Base-by-base conservation (phyloP, 2,888 invertebrate genomes). In the Charanyca ferruginea region DNA sequence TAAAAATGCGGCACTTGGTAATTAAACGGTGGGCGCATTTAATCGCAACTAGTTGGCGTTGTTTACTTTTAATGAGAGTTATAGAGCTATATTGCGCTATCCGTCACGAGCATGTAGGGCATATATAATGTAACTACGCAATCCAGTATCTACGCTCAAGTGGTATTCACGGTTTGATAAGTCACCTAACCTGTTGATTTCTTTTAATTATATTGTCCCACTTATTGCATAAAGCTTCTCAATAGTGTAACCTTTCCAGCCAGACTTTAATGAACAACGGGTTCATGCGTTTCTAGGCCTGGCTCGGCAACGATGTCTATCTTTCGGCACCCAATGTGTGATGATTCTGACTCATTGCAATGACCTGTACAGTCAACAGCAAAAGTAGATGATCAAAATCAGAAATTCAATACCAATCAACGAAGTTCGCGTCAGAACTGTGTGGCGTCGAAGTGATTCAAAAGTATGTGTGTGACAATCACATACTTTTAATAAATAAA, bases 11-110 rank as follows among this genome's bases (percentile, higher is more conserved):
- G 45, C 28, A 18, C 53, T 51, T 44, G 41, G 47, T 58, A 69
- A 74, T 74, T 69, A 59, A 74, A 59, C 38, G 16, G 35, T 35
- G 54, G 61, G 41, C 58, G 60, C 58, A 70, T 57, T 70, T 62
- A 66, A 71, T 71, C 23, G 60, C 58, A 70, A 52, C 66, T 62
- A 66, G 66, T 71, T 20, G 38, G 13, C 44, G 58, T 48, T 53
- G 32, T 64, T 75, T 55, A 62, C 32, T 54, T 70, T 18, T 66
- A 66, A 75, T 61, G n/a, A 51, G 49, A 60, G 42, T 58, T 61
- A 57, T 42, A 35, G 22, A 35, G 22, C 11, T 58, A 61, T 55
- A 53, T 68, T 68, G 55, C 64, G 54, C 38, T 48, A 54, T 35
- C 52, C 45, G 42, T 22, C 54, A 23, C 55, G 65, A 57, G 53